Base-by-base conservation (phyloP, 2,113 vertebrate genomes). In the Pavo muticus region DNA sequence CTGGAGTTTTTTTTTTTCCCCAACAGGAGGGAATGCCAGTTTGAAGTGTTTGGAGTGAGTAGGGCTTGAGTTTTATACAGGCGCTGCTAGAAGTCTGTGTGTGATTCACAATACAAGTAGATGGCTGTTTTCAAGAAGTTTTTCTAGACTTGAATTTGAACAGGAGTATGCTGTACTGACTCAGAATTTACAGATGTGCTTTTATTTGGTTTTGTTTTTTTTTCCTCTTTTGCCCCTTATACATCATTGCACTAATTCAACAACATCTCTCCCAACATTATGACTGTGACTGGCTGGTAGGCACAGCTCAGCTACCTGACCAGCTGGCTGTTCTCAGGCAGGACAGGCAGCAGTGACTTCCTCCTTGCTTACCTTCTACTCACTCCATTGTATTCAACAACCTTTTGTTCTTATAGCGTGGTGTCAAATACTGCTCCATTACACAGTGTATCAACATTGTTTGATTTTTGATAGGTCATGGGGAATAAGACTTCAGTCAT, bases 191-290 rank as follows among this genome's bases (percentile, higher is more conserved):
- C 27, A 30, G 45, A 67, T n/a, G 9, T 35, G 20, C 0, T 0
- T 1, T 42, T 23, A 9, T 35, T 60, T 60, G 20, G 8, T 15
- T 25, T 35, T 24, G 0, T 0, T 1, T 64, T 32, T 3, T 1
- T 3, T 2, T 48, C 13, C 30, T 78, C 44, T 60, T 2, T 1
- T 68, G 42, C 32, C 24, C 8, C 12, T 4, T 57, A 6, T 8
- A 30, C 1, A 4, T 50, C 32, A 39, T 23, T 82, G 52, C 29
- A 90, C 6, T 47, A 87, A 39, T 25, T 78, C 50, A 84, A 10
- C 29, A 44, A 1, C 37, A 42, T 63, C 37, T 68, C 57, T 68
- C 16, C 52, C 27, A 45, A 16, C 5, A 5, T 64, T 68, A 7
- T 35, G 14, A 37, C 56, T 82, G 50, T 27, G 30, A 59, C 15